Evolutionary conservation across 1,140 invertebrate species (phyloP), one percentile per base, ranked within the genome.

Genomic region (Drosophila virilis): DNA sequence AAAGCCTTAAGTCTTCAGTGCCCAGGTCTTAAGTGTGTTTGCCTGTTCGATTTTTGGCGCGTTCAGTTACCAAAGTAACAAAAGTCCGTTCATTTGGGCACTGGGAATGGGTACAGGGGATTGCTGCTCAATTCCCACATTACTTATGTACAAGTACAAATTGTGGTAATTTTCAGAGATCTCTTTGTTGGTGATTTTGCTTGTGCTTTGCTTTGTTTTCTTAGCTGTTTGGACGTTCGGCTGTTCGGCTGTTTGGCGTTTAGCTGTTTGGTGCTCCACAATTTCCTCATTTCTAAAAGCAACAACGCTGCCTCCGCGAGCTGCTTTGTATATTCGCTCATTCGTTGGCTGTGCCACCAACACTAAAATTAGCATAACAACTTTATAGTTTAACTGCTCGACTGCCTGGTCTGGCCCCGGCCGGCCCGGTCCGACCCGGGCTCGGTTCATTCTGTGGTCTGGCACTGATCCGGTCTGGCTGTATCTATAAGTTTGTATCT

Each of bases 321-420:
- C 46, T 42, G 52, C 33, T 48, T 64, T 46, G 48, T 46, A 32
- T 48, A 43, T 17, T 68, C 57, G 55, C 32, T 50, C 28, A 51
- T 58, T 72, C 51, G 52, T 62, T 48, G 57, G 55, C 55, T 54
- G 40, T 69, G 70, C 75, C 81, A 78, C 78, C 84, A 88, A 85
- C 86, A 90, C 85, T 84, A 83, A 91, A 91, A 91, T 91, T 91
- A 91, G 90, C 90, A 91, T 91, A 91, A 91, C 90, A 91, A 91
- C 90, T 91, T 91, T 91, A 91, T 91, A 91, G 90, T 91, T 91
- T 91, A 91, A 91, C 90, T 86, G 80, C 90, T 67, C 69, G 60
- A 54, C 55, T 70, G 76, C 17, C 46, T 58, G 66, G 52, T 55
- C 38, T 59, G 74, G 68, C 42, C 59, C 62, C 64, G 71, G 46